These are phyloP conservation scores for Harmothoe impar DNA, from an alignment of 2,888 invertebrate genomes.

Conservation along the genomic window DNA sequence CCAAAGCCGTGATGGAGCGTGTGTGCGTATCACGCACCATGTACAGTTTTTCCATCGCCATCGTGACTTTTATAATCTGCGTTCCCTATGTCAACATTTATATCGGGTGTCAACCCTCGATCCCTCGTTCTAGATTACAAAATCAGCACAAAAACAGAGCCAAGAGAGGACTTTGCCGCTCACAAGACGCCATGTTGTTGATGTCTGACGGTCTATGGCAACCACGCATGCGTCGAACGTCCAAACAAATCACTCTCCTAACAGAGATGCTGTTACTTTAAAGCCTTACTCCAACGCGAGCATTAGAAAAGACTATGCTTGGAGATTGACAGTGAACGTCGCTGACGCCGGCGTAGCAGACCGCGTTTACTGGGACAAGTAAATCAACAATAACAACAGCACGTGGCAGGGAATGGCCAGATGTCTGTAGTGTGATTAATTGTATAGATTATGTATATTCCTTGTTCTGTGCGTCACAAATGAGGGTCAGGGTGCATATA, in stretches of 20 bases:
- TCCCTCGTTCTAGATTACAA: background rate
- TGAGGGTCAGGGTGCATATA: too few species aligned
- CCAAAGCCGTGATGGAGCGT: conserved; percentile 80
- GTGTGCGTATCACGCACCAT: conserved; percentile 80
- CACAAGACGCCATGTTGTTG: conserved; percentile 54
- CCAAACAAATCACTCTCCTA: background rate
- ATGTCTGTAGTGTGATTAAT: too few species aligned
- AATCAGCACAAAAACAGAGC: conserved; percentile 44
- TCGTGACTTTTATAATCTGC: conserved; percentile 71
- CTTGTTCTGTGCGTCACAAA: too few species aligned
- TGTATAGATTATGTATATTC: too few species aligned
- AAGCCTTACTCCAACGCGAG: background rate
- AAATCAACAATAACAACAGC: background rate
- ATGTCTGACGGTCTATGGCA: conserved; percentile 44
- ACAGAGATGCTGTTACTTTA: background rate
- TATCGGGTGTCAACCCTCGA: background rate
- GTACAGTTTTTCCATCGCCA: conserved; percentile 83
- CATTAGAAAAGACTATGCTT: too few species aligned
- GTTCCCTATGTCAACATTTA: background rate
- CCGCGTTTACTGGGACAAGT: background rate
- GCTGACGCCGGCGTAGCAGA: too few species aligned
- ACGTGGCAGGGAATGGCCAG: too few species aligned
- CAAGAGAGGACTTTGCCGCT: conserved; percentile 54
- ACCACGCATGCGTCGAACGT: conserved; percentile 15
- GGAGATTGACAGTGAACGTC: too few species aligned